Conservation (phyloP, 2,888 invertebrate species). For the Orgyia antiqua region DNA sequence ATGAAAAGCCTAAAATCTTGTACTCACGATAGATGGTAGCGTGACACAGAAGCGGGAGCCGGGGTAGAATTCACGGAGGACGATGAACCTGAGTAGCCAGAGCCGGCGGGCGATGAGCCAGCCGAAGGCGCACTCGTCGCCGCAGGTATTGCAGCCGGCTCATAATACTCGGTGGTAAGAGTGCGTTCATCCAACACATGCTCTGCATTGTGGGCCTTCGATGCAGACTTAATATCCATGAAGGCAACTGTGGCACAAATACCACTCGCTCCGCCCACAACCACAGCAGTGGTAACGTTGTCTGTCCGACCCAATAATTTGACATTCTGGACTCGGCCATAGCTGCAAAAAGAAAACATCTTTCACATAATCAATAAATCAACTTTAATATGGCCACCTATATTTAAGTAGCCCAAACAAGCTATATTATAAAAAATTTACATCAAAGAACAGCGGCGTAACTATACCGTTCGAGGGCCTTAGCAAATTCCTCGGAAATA, state of each 20-base stretch:
- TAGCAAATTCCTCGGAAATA: too few species aligned
- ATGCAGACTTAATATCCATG: conserved; percentile 97
- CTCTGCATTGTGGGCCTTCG: conserved; percentile 94
- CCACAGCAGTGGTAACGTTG: conserved; percentile 72
- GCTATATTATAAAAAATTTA: too few species aligned
- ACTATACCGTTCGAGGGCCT: too few species aligned
- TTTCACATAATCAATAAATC: conserved; percentile 30
- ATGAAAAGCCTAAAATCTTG: conserved; percentile 25
- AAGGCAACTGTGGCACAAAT: conserved; percentile 94
- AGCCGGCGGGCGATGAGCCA: conserved; percentile 75
- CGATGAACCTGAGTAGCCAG: conserved; percentile 81
- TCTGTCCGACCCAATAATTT: conserved; percentile 87
- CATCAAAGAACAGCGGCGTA: too few species aligned
- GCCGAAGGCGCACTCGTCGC: conserved; percentile 75
- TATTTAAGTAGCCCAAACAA: too few species aligned
- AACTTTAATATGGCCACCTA: conserved; percentile 19
- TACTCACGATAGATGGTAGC: conserved; percentile 73
- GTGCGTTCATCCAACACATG: conserved; percentile 92
- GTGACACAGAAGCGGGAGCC: conserved; percentile 58
- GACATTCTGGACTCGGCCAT: conserved; percentile 98
- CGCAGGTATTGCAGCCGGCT: conserved; percentile 87
- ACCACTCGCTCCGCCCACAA: conserved; percentile 76
- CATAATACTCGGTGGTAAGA: conserved; percentile 94
- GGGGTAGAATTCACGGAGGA: conserved; percentile 77
- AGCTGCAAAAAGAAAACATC: conserved; percentile 80